These are phyloP conservation scores for Elachura formosa DNA, from an alignment of 2,113 vertebrate genomes.

Conservation along the genomic window DNA sequence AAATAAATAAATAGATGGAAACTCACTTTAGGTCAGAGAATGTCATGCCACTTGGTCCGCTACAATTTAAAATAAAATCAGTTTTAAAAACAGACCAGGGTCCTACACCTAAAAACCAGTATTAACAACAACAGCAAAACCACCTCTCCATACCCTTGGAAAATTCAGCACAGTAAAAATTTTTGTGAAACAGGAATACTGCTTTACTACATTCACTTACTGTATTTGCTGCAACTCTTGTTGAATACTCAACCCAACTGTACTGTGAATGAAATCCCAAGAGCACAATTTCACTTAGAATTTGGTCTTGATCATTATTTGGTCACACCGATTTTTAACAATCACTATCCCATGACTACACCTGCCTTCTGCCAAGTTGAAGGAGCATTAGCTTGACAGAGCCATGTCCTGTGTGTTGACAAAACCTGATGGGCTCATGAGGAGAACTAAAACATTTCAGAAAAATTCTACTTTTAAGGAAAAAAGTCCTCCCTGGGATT, in stretches of 20 bases:
- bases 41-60: background rate
- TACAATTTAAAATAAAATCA: background rate
- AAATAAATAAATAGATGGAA: conserved; percentile 18
- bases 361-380: background rate
- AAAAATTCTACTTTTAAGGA: background rate
- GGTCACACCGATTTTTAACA: background rate
- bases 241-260: background rate
- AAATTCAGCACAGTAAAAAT: background rate
- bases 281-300: background rate
- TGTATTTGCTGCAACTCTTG: too few relatives aligned
- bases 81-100: background rate
- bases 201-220: too few relatives aligned
- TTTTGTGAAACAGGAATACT: background rate
- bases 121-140: background rate
- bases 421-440: background rate
- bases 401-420: background rate
- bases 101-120: background rate
- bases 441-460: background rate
- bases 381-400: background rate
- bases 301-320: background rate
- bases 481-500: background rate
- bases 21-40: background rate
- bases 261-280: background rate
- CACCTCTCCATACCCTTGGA: background rate
- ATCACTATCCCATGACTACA: background rate